Percentiles rank a stretch among this genome's conserved stretches.
phyloP scores from a whole-genome alignment of 2,888 invertebrate species.

The Apodemia zela region DNA sequence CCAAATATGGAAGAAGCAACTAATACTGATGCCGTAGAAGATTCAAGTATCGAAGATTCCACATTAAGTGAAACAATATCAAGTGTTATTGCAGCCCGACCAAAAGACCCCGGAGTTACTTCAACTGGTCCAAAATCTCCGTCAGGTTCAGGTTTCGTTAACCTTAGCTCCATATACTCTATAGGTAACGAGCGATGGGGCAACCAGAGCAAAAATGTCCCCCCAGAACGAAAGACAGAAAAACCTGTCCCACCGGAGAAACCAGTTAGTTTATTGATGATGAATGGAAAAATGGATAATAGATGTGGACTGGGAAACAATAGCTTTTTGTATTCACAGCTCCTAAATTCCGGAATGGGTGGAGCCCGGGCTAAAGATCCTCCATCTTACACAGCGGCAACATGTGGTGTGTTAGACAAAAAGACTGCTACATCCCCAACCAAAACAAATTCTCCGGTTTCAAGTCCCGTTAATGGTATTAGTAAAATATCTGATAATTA shows the following conservation, averaged over 20 bases:
- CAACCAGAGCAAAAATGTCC: conserved; percentile 48
- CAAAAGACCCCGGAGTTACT: conserved; percentile 35
- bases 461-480: conserved; percentile 65
- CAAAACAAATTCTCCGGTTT: conserved; percentile 51
- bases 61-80: conserved; percentile 58
- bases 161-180: conserved; percentile 71
- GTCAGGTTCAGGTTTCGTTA: conserved; percentile 56
- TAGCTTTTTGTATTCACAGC: conserved; percentile 70
- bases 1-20: conserved; percentile 84
- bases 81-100: conserved; percentile 34
- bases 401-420: conserved; percentile 55
- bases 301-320: conserved; percentile 66
- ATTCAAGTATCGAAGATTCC: conserved; percentile 70
- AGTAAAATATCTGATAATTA: conserved; percentile 76
- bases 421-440: conserved; percentile 49
- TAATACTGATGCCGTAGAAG: conserved; percentile 67
- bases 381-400: conserved; percentile 63
- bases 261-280: conserved; percentile 72
- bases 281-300: conserved; percentile 69
- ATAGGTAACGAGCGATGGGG: conserved; percentile 59
- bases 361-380: conserved; percentile 63
- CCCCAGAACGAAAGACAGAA: conserved; percentile 58
- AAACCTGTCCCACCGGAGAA: conserved; percentile 74
- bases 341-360: conserved; percentile 47
- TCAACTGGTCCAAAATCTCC: conserved; percentile 35